These are phyloP conservation scores for Epirrhoe alternata DNA, from an alignment of 2,888 invertebrate species.

Conservation along the genomic window DNA sequence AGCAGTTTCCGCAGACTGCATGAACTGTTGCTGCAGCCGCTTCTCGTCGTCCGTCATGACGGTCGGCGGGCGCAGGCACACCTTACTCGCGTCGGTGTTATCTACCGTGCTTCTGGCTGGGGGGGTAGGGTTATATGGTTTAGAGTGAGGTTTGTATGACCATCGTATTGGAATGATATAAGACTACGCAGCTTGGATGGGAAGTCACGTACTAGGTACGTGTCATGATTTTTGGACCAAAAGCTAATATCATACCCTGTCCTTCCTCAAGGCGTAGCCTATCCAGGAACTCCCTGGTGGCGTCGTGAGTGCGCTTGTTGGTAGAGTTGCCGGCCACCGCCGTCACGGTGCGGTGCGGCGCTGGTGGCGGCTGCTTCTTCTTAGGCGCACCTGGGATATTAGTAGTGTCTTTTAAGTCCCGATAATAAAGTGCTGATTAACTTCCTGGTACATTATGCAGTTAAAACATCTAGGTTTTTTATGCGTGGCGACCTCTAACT, in stretches of 20 bases:
- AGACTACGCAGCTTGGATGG: too few relatives aligned
- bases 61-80: conserved; percentile 24
- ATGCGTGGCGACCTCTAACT: too few relatives aligned
- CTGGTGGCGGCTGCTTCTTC: conserved; percentile 8
- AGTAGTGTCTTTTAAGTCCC: not conserved
- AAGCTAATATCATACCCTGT: conserved; percentile 19
- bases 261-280: conserved; percentile 30
- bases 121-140: not conserved
- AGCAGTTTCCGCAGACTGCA: conserved; percentile 42
- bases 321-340: conserved; percentile 1
- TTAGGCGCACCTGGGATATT: not conserved
- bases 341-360: conserved; percentile 7
- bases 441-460: too few relatives aligned
- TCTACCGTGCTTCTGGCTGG: not conserved
- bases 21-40: conserved; percentile 38
- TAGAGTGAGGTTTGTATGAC: too few relatives aligned
- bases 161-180: too few relatives aligned
- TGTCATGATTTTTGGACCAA: not conserved
- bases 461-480: too few relatives aligned
- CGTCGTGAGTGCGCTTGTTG: not conserved
- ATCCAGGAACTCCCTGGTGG: conserved; percentile 33
- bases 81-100: not conserved
- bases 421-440: not conserved
- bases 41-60: conserved; percentile 45
- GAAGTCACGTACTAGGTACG: too few relatives aligned